Evolutionary conservation across 1,140 invertebrate genomes (phyloP).

Genomic region (Galleria mellonella): DNA sequence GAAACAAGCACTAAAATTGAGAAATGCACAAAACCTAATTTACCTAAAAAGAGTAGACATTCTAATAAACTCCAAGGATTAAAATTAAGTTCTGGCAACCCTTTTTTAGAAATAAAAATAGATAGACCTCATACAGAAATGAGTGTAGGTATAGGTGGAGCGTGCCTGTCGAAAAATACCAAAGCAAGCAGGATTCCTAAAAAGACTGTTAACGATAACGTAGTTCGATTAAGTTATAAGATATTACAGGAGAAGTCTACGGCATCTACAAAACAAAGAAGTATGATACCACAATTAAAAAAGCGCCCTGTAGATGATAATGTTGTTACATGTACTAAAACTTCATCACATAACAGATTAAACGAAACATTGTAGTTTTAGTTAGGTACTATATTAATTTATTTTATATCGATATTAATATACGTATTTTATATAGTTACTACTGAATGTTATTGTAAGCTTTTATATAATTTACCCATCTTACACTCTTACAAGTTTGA

Average conservation of each 20-base stretch:
- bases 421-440: not conserved
- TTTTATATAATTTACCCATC: too few species aligned
- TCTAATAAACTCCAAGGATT: too few species aligned
- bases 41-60: too few species aligned
- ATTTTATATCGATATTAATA: constrained; percentile 3
- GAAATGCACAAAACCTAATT: too few species aligned
- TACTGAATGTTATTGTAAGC: too few species aligned
- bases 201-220: constrained; percentile 2
- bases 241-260: not conserved
- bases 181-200: constrained; percentile 43
- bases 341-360: constrained; percentile 16
- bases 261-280: not conserved
- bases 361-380: constrained; percentile 26
- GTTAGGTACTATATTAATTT: constrained; percentile 1
- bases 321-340: constrained; percentile 12
- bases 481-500: too few species aligned
- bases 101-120: constrained; percentile 28
- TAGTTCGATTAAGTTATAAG: too few species aligned
- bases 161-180: not conserved
- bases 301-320: constrained; percentile 24
- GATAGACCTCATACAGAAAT: constrained; percentile 26
- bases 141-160: constrained; percentile 16
- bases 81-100: constrained; percentile 4
- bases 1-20: too few species aligned
- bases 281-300: constrained; percentile 14